Evolutionary conservation across 2,797 vertebrate genomes (phyloP).

Genomic region (Hydrophis major): DNA sequence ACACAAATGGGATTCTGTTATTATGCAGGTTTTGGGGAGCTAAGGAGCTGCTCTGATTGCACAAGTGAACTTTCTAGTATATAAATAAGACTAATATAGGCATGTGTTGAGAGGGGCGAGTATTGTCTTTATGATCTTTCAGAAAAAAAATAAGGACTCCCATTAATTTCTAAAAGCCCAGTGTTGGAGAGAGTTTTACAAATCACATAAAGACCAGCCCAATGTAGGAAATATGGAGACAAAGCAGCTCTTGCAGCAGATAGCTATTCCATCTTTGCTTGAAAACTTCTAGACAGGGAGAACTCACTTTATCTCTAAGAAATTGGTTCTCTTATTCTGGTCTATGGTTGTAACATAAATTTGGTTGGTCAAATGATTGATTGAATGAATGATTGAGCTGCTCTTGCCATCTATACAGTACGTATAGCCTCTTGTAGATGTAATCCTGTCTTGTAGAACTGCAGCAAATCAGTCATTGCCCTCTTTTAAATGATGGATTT

Average conservation of each 20-base stretch:
- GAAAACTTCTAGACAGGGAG: neutral
- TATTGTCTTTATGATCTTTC: neutral
- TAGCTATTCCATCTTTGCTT: neutral
- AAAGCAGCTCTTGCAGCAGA: neutral
- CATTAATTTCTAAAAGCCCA: too few relatives aligned
- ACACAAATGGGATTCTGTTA: conserved; percentile 3
- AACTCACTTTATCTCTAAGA: neutral
- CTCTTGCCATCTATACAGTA: neutral
- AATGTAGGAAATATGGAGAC: neutral
- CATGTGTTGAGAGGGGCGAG: neutral
- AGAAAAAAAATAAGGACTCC: neutral
- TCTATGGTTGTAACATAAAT: neutral
- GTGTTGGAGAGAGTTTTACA: neutral
- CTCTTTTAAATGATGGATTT: neutral
- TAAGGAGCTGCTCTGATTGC: neutral
- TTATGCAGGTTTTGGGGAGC: neutral
- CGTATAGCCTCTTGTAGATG: neutral
- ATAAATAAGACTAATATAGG: neutral
- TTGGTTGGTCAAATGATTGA: neutral
- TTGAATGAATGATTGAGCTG: neutral
- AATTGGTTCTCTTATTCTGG: neutral
- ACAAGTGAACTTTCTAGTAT: neutral
- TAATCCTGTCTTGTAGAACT: neutral
- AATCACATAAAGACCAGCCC: neutral
- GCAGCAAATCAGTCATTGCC: neutral